These are phyloP conservation scores for Erythrolamprus reginae DNA, from an alignment of 2,113 vertebrate species.

Conservation along the genomic window DNA sequence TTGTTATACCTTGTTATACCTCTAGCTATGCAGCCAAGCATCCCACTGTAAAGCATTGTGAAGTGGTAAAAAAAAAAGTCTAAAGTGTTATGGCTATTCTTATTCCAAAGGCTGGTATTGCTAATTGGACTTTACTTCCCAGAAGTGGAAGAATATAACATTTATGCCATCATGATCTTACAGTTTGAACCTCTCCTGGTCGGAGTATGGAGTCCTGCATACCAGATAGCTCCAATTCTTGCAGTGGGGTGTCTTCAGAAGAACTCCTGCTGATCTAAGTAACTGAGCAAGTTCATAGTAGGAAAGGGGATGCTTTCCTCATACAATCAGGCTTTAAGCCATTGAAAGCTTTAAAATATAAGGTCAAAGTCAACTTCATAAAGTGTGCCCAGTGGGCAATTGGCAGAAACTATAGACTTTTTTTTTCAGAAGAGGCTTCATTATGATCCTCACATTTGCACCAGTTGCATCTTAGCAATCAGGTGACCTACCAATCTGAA, in stretches of 20 bases:
- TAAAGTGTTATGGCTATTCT: too few species aligned
- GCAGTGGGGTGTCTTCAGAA: neutral
- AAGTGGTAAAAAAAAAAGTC: too few species aligned
- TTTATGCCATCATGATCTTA: neutral
- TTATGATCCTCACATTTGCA: neutral
- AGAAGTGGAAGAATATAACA: neutral
- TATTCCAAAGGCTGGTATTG: neutral
- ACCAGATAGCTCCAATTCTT: neutral
- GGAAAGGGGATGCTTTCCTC: neutral
- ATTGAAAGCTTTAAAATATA: neutral
- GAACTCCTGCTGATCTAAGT: neutral
- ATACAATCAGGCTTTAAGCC: neutral
- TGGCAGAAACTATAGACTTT: neutral
- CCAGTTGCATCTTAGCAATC: neutral
- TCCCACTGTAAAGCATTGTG: too few species aligned
- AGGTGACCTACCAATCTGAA: neutral
- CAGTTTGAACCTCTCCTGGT: neutral
- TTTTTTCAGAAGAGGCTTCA: neutral
- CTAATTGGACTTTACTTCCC: neutral
- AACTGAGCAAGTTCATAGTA: neutral
- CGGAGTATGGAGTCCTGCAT: neutral
- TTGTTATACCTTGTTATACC: too few species aligned
- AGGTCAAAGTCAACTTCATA: neutral
- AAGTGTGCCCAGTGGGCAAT: neutral
- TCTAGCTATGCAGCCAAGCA: too few species aligned